Conservation (phyloP, 2,888 invertebrate genomes). For the Leucoma salicis region DNA sequence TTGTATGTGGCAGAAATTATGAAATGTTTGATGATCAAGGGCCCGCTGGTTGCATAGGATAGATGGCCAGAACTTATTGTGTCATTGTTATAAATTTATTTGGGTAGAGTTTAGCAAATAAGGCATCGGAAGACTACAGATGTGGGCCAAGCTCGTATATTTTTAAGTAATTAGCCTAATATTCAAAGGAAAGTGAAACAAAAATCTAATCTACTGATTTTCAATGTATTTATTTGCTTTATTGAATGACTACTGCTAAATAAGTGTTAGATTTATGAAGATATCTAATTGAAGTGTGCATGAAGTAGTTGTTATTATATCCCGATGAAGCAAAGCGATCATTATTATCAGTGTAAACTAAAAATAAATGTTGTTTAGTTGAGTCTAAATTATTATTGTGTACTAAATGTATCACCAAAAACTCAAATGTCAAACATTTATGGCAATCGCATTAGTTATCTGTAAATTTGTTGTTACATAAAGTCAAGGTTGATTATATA, state of each 20-base stretch:
- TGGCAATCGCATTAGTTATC: not conserved
- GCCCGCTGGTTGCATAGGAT: not conserved
- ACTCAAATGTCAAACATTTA: not conserved
- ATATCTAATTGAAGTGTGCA: too few relatives aligned
- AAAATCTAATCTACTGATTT: not conserved
- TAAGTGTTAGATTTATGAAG: too few relatives aligned
- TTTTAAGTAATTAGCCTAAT: slow-evolving; percentile 28
- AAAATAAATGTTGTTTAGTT: too few relatives aligned
- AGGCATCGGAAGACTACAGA: slow-evolving; percentile 34
- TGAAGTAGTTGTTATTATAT: too few relatives aligned
- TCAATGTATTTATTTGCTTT: slow-evolving; percentile 3
- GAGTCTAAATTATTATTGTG: too few relatives aligned
- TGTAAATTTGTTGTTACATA: too few relatives aligned
- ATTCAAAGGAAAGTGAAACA: slow-evolving; percentile 11
- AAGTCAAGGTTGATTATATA: too few relatives aligned
- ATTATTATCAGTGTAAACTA: too few relatives aligned
- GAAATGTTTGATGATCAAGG: not conserved
- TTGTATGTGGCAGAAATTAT: not conserved
- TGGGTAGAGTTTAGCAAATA: slow-evolving; percentile 26
- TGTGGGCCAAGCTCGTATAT: slow-evolving; percentile 37
- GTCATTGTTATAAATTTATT: slow-evolving; percentile 17
- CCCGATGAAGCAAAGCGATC: too few relatives aligned
- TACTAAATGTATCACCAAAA: not conserved
- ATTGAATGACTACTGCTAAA: not conserved
- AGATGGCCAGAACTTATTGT: not conserved